Evolutionary conservation across 2,888 invertebrate genomes (phyloP), one percentile per base, ranked within the genome.

Genomic region (Cosmopolites sordidus): DNA sequence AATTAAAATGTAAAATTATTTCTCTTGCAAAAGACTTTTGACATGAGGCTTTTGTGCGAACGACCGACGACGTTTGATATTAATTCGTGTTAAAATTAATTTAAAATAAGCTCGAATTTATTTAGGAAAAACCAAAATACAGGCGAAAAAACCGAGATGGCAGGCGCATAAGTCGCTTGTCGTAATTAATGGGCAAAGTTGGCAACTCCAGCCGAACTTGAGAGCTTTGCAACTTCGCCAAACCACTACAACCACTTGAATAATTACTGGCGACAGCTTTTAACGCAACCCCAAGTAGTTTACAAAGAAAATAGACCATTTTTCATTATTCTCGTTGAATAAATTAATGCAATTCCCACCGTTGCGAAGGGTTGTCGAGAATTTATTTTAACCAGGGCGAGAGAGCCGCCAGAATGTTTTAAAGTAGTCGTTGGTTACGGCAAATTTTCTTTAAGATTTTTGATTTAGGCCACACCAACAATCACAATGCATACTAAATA

Each of bases 101-200:
- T 57, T 45, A 47, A 57, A 54, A 53, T 48, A 53, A 44, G 53
- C 53, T 48, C 16, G 43, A 53, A 57, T 57, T 56, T 56, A 56
- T 56, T 56, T 56, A 43, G 47, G 54, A 51, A 54, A 54, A 46
- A 38, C 42, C 44, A 18, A 46, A 50, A 33, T 41, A 41, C 43
- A 30, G 16, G 37, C 16, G 17, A 55, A 50, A 55, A 47, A 39
- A 27, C 17, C 42, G 43, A 56, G 45, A 51, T 40, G 33, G 46
- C 42, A 42, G 45, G 33, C 54, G 54, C 66, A 61, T 63, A 67
- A 66, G 68, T 67, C 66, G 64, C 62, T 61, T 61, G 64, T 59
- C 65, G 67, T 70, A 70, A 70, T 70, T 70, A 70, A 70, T 70
- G 70, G 67, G 60, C 62, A 67, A 69, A 70, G 70, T 69, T 70